A percentile compares a stretch with the other conserved stretches of the same genome.
These are phyloP conservation scores for Tauraco hartlaubi DNA, from an alignment of 2,797 vertebrate species.

Conservation along the genomic window DNA sequence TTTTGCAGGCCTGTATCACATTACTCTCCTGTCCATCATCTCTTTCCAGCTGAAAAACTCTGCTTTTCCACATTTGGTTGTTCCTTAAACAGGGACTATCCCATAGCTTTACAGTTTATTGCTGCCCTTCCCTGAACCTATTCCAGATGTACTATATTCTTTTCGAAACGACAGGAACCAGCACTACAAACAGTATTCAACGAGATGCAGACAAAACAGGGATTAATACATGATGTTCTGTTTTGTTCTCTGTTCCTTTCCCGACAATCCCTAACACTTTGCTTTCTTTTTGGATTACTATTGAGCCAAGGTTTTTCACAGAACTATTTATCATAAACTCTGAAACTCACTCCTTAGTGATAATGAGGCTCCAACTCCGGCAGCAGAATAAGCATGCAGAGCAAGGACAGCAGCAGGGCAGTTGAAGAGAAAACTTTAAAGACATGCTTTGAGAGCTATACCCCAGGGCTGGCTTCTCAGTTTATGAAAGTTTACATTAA, in stretches of 20 bases:
- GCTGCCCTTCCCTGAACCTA: background rate
- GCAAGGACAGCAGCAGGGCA: background rate
- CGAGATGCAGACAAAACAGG: background rate
- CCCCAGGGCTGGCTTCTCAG: background rate
- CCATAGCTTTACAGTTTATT: background rate
- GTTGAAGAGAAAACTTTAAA: background rate
- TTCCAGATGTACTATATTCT: background rate
- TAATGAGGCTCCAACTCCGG: slow-evolving; percentile 6
- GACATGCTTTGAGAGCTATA: background rate
- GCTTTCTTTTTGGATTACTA: background rate
- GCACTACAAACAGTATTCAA: rapidly evolving
- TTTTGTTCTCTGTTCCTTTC: background rate
- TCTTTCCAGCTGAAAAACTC: background rate
- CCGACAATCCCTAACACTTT: background rate
- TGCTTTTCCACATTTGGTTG: background rate
- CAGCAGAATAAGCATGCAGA: background rate
- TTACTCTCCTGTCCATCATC: background rate
- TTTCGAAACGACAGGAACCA: background rate
- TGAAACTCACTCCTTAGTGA: background rate
- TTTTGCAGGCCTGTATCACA: background rate
- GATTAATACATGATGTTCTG: background rate
- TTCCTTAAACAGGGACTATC: background rate
- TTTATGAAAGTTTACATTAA: background rate
- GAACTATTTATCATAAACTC: slow-evolving; percentile 8
- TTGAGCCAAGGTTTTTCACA: background rate